Conservation (phyloP, 1,140 invertebrate species). For the Nymphalis io region DNA sequence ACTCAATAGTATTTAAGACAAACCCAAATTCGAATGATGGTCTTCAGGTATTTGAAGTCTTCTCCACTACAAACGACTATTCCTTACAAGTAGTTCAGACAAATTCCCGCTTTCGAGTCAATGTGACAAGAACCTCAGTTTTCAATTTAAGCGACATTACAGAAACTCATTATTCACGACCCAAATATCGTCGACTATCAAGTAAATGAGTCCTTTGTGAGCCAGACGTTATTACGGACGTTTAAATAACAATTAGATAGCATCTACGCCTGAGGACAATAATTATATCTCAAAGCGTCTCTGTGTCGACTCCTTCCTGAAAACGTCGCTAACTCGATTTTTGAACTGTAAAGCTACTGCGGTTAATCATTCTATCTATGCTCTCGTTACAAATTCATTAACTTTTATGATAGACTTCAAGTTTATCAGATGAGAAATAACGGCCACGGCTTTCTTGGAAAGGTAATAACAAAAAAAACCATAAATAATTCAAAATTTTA, state of each 20-base stretch:
- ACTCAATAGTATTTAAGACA: too few species aligned
- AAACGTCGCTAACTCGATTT: constrained; percentile 38
- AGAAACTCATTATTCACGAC: constrained; percentile 35
- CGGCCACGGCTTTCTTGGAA: too few species aligned
- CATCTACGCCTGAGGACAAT: constrained; percentile 28
- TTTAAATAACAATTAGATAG: constrained; percentile 32
- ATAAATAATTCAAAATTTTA: too few species aligned
- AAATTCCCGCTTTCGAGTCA: not conserved
- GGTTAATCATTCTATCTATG: not conserved
- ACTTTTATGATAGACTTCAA: not conserved
- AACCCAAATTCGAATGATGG: too few species aligned
- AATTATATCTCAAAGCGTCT: constrained; percentile 46
- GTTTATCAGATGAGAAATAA: too few species aligned
- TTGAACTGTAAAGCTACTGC: constrained; percentile 29
- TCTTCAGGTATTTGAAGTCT: too few species aligned
- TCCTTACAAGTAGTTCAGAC: too few species aligned
- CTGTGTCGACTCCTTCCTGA: constrained; percentile 45
- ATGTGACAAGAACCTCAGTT: not conserved
- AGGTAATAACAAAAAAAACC: too few species aligned
- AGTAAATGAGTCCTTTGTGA: constrained; percentile 40
- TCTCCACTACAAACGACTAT: too few species aligned
- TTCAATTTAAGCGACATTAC: not conserved
- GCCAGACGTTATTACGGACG: constrained; percentile 27
- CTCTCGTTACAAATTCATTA: not conserved
- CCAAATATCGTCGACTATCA: constrained; percentile 41